Percentiles rank a stretch among this genome's conserved stretches.
Evolutionary conservation across 2,888 invertebrate genomes (phyloP).

Genomic region (Cerastis rubricosa): DNA sequence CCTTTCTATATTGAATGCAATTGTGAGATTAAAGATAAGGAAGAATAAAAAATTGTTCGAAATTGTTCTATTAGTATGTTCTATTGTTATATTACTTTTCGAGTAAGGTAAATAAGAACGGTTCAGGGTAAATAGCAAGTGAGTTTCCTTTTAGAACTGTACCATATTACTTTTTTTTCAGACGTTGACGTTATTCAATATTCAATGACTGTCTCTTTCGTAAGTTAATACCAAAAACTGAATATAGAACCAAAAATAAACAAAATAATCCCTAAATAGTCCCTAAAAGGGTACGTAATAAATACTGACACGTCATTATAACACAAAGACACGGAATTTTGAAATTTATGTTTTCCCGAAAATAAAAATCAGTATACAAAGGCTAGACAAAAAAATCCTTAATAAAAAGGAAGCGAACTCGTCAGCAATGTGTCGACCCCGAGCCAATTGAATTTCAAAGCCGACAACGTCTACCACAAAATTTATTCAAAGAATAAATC

Average conservation of each 20-base stretch:
- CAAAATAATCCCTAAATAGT: conserved; percentile 24
- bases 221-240: not conserved
- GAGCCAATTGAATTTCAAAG: conserved; percentile 91
- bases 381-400: conserved; percentile 75
- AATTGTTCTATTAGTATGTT: no score
- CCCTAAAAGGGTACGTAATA: conserved; percentile 36
- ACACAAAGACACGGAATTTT: conserved; percentile 55
- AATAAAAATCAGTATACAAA: conserved; percentile 72
- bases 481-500: conserved; percentile 91
- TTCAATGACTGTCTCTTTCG: no score
- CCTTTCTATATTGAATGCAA: no score
- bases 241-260: conserved; percentile 11
- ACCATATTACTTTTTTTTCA: no score
- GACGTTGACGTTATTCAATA: no score
- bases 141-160: no score
- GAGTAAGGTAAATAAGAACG: no score
- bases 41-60: no score
- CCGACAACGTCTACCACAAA: conserved; percentile 89
- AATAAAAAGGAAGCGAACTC: conserved; percentile 84
- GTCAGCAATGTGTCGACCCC: conserved; percentile 89
- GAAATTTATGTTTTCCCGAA: conserved; percentile 67
- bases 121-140: no score
- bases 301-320: conserved; percentile 56
- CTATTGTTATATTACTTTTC: no score
- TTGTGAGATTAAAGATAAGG: no score